phyloP scores from a whole-genome alignment of 2,113 vertebrate genomes.

The Coracopsis vasa region DNA sequence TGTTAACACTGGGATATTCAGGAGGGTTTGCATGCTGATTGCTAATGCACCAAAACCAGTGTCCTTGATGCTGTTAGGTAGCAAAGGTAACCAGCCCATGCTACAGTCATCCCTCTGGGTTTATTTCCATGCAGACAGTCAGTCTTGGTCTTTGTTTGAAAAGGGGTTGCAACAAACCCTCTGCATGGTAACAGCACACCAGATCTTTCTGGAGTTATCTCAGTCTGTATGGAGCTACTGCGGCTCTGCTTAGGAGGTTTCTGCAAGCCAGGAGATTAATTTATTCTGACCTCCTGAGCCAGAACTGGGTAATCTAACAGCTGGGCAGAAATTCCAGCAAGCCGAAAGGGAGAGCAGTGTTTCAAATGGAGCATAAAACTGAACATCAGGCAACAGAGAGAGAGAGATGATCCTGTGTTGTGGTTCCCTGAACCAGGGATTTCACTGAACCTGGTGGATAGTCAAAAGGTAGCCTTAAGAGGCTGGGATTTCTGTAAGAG shows the following conservation, averaged over 20 bases:
- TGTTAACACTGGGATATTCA: accelerated
- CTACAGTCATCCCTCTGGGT: background rate
- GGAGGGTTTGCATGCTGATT: background rate
- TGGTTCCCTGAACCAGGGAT: background rate
- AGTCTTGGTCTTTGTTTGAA: background rate
- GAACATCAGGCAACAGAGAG: background rate
- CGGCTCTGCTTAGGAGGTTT: background rate
- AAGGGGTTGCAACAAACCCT: background rate
- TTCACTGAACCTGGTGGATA: background rate
- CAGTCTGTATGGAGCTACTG: background rate
- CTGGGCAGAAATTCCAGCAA: background rate
- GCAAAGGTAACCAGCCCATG: background rate
- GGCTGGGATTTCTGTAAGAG: background rate
- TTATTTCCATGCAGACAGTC: background rate
- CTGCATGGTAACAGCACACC: background rate
- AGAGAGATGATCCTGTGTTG: background rate
- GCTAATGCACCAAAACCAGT: background rate
- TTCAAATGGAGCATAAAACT: background rate
- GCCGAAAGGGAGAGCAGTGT: background rate
- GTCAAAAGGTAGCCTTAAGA: background rate
- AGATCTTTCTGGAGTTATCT: background rate
- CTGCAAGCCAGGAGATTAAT: background rate
- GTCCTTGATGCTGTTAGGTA: background rate
- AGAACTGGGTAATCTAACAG: background rate
- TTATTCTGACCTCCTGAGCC: background rate